Percentiles rank a stretch among this genome's conserved stretches.
Conservation (phyloP, 2,113 vertebrate genomes). For the Eulemur macaco region DNA sequence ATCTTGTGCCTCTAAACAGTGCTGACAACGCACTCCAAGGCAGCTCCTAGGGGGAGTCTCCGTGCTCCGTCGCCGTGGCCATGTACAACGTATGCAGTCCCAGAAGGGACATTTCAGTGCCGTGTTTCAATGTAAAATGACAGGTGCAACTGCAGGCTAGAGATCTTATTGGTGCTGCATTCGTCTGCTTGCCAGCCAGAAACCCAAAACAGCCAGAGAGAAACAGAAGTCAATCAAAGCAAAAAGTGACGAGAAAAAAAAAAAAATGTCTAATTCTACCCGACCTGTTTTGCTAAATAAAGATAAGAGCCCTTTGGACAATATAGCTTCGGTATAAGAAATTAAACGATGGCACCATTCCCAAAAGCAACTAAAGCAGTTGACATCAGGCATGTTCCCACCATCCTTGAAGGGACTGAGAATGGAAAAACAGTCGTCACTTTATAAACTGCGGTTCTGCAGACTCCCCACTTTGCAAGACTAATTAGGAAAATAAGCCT, state of each 20-base stretch:
- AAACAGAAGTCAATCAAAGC: conserved; percentile 61
- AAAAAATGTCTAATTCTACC: conserved; percentile 9
- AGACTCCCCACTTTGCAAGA: not conserved
- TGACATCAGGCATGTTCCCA: not conserved
- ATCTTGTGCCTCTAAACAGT: conserved; percentile 1
- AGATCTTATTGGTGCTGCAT: not conserved
- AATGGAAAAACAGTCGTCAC: not conserved
- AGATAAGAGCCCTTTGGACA: conserved; percentile 50
- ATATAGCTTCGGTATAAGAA: not conserved
- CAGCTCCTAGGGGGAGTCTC: not conserved
- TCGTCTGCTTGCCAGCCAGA: conserved; percentile 48
- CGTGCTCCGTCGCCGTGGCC: not conserved
- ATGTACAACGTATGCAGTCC: not conserved
- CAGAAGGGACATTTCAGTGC: not conserved
- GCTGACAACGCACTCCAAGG: conserved; percentile 49
- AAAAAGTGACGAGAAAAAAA: not conserved
- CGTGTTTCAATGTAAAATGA: not conserved
- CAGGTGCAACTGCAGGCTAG: not conserved
- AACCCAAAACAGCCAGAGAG: not conserved
- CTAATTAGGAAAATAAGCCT: not conserved
- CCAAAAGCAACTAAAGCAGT: not conserved
- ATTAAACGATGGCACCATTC: not conserved
- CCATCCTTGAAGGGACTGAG: not conserved
- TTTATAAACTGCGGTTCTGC: not conserved
- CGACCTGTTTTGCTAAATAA: conserved; percentile 19